Evolutionary conservation across 1,140 invertebrate species (phyloP).

Genomic region (Thaumetopoea pityocampa): DNA sequence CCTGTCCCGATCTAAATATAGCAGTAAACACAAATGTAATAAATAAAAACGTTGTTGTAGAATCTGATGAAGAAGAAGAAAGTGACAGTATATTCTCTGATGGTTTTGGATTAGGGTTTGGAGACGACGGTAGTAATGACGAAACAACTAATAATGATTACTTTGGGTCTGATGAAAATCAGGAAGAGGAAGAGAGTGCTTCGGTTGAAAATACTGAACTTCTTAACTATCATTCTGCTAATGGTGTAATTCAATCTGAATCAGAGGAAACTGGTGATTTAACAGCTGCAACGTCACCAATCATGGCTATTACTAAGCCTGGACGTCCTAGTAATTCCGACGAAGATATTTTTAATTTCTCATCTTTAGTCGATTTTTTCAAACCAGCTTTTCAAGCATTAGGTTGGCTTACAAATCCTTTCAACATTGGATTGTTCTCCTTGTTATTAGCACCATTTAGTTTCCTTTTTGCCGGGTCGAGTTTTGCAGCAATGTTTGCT

Average conservation of each 20-base stretch:
- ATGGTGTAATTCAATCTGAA: conserved; percentile 29
- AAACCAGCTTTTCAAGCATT: conserved; percentile 50
- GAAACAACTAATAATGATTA: conserved; percentile 37
- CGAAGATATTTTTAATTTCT: conserved; percentile 52
- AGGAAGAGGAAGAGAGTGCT: conserved; percentile 43
- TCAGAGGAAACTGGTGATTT: conserved; percentile 33
- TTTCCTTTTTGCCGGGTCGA: conserved; percentile 55
- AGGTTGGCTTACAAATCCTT: conserved; percentile 54
- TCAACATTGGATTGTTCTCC: conserved; percentile 53
- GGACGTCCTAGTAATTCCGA: conserved; percentile 33
- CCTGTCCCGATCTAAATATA: conserved; percentile 68
- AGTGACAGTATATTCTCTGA: conserved; percentile 47
- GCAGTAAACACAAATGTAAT: conserved; percentile 67
- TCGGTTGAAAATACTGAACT: conserved; percentile 48
- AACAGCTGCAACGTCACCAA: conserved; percentile 32
- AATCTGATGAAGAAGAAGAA: conserved; percentile 60
- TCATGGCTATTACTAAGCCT: conserved; percentile 41
- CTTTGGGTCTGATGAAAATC: conserved; percentile 46
- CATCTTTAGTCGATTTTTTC: conserved; percentile 50
- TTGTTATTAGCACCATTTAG: conserved; percentile 54
- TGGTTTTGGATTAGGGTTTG: conserved; percentile 43
- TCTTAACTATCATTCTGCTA: conserved; percentile 52
- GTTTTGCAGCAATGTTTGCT: conserved; percentile 47
- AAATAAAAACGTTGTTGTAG: conserved; percentile 62
- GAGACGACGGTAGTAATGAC: conserved; percentile 34